These are phyloP conservation scores for Apis cerana DNA, from an alignment of 1,140 invertebrate genomes.

Conservation along the genomic window DNA sequence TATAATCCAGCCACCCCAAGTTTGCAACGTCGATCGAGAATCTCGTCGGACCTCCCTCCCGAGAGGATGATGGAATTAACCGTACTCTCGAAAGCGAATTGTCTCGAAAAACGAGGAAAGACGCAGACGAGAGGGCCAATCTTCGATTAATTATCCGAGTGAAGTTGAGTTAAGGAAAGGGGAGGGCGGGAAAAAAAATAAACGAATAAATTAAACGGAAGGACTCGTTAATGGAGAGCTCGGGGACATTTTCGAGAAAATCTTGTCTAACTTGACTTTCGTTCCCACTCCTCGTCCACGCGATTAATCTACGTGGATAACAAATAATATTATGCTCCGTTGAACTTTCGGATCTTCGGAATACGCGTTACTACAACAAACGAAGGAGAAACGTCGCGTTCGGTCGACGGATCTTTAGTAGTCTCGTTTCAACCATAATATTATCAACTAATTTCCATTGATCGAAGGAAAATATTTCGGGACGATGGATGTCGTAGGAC, in stretches of 20 bases:
- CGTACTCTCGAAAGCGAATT: background rate
- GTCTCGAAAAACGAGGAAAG: slow-evolving; percentile 2
- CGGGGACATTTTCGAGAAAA: background rate
- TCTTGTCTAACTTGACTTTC: background rate
- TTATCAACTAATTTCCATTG: background rate
- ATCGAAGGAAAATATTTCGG: slow-evolving; percentile 19
- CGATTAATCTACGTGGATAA: slow-evolving; percentile 11
- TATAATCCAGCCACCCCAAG: slow-evolving; percentile 37
- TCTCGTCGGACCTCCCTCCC: background rate
- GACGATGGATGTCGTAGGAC: no score
- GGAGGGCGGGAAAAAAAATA: background rate
- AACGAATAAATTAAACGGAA: background rate
- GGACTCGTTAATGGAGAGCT: background rate
- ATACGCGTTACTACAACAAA: background rate
- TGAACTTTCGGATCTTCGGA: background rate
- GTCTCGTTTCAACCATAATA: slow-evolving; percentile 3
- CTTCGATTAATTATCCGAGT: slow-evolving; percentile 15
- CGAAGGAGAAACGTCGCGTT: background rate
- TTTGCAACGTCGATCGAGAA: slow-evolving; percentile 22
- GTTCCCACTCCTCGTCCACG: background rate
- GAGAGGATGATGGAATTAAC: slow-evolving; percentile 8
- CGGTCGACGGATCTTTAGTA: background rate
- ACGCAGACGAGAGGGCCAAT: slow-evolving; percentile 10
- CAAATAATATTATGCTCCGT: slow-evolving; percentile 11
- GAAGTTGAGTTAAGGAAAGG: slow-evolving; percentile 23